phyloP scores from a whole-genome alignment of 2,888 invertebrate genomes.

The Allygus modestus region DNA sequence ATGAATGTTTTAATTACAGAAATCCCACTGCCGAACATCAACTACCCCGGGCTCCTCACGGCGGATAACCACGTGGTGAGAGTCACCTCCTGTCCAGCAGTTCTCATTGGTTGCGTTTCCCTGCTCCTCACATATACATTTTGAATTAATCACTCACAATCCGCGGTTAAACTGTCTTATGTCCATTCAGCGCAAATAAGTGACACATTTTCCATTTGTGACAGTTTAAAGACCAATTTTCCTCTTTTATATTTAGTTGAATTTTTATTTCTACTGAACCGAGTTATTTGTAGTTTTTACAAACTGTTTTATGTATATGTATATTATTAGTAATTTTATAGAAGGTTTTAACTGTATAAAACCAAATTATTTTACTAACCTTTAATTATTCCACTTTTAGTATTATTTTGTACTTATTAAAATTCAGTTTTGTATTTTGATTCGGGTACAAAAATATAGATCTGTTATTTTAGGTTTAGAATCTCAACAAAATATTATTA shows the following conservation, averaged over 20 bases:
- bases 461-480: no score
- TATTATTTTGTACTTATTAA: not conserved
- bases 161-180: no score
- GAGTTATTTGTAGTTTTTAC: no score
- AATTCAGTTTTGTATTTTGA: no score
- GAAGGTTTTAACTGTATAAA: not conserved
- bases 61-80: slow-evolving; percentile 35
- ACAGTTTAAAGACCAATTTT: not conserved
- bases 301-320: not conserved
- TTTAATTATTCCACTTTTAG: not conserved
- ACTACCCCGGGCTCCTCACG: slow-evolving; percentile 79
- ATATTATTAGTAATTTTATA: not conserved
- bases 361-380: not conserved
- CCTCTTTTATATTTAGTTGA: not conserved
- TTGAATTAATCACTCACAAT: not conserved
- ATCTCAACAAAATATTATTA: no score
- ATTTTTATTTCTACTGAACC: not conserved
- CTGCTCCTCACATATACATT: not conserved
- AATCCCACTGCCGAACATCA: slow-evolving; percentile 85
- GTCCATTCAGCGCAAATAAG: not conserved
- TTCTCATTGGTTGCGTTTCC: not conserved
- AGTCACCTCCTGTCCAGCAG: not conserved
- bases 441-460: no score
- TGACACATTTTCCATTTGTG: not conserved
- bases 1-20: slow-evolving; percentile 75